These are phyloP conservation scores for human DNA, from an alignment of 2,113 vertebrate genomes.

Conservation along the genomic window DNA sequence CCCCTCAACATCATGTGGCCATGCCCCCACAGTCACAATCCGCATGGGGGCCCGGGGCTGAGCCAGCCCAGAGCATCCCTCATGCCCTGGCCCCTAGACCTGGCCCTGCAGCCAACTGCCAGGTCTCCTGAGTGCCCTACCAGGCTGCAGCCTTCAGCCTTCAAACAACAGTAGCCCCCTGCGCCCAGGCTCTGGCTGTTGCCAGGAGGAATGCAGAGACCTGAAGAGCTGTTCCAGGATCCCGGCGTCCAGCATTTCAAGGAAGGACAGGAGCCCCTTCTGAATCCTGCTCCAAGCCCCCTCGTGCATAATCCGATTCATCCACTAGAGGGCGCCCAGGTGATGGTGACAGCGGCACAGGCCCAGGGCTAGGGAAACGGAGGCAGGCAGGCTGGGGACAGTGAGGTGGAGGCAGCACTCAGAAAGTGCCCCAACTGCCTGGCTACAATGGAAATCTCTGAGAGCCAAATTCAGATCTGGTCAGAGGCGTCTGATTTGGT, in stretches of 20 bases:
- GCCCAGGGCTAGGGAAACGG: background rate
- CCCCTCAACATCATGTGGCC: background rate
- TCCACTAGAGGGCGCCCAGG: constrained; percentile 19
- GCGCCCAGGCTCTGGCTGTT: accelerated
- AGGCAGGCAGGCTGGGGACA: background rate
- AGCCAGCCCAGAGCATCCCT: background rate
- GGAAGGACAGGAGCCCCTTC: background rate
- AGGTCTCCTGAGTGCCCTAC: accelerated
- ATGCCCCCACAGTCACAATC: background rate
- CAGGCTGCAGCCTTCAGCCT: background rate
- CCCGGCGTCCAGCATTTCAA: background rate
- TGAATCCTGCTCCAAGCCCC: background rate
- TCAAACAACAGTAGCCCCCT: background rate
- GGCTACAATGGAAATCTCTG: accelerated
- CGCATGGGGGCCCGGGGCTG: no score
- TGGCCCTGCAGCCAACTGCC: background rate
- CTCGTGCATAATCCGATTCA: accelerated
- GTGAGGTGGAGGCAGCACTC: background rate
- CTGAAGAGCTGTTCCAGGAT: background rate
- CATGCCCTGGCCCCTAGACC: accelerated
- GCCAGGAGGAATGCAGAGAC: accelerated
- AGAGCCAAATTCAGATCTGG: background rate
- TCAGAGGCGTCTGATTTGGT: background rate
- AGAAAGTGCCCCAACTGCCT: background rate
- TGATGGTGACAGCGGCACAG: background rate